Base-by-base conservation (phyloP, 92 coral and sea anemone species). In the Heliopora coerulea region DNA sequence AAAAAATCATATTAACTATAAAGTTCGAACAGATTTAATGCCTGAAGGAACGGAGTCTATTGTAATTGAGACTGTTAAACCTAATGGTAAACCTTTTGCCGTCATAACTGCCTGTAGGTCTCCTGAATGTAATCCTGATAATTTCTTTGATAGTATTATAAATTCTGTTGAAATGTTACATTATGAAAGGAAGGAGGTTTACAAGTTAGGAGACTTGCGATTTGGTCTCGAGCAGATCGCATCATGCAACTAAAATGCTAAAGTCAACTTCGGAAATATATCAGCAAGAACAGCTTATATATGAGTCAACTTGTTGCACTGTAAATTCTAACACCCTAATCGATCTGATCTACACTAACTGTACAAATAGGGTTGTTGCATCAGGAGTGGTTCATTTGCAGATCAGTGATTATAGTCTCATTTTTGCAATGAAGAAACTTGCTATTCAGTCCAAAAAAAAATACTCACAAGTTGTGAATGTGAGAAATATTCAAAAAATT, bases 361-460 rank as follows among this genome's bases (percentile, higher is more conserved):
- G 75, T 72, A 80, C 72, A 13, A 81, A 83, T 56, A 83, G 69
- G 49, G 74, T 83, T 58, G 83, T 59, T 62, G 68, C 83, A 58
- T 79, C 81, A 2, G 88, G 88, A 18, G 84, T 84, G 48, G 50
- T 64, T 20, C 84, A 79, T 40, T 40, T 83, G 73, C 49, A 80
- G 23, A 78, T 78, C 37, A 83, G 83, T 75, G 83, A 79, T 65
- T 80, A 83, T 35, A 78, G 87, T 46, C 63, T 83, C 27, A 62
- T 82, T 28, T 82, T 52, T 83, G 79, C 83, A 23, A 74, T 54
- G 46, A 56, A 81, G 6, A 65, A 66, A 74, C 54, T 54, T 46
- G 56, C 70, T 57, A 33, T 54, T 21, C 24, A 74, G 41, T 59
- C 32, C 23, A 21, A 52, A 28, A 32, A 68, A 30, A 82, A 33